Conservation (phyloP, 2,113 vertebrate genomes). For the Lota lota region DNA sequence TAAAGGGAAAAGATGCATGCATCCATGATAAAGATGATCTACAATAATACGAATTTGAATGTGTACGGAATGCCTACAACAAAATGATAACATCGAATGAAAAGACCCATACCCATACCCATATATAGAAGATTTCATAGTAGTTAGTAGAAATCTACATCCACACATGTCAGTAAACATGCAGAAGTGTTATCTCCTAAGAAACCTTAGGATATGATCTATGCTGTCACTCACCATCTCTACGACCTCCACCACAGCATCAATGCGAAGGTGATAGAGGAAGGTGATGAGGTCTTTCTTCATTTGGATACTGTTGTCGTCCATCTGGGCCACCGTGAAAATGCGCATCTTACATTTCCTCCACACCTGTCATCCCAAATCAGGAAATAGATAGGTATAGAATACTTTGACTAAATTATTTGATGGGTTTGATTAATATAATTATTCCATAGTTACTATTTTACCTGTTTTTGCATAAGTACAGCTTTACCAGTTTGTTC, state of each 20-base stretch:
- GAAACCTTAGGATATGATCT: too few species aligned
- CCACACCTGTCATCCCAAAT: slow-evolving; percentile 83
- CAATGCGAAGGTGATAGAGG: slow-evolving; percentile 94
- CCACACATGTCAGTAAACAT: background rate
- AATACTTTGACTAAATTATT: background rate
- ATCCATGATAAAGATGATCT: background rate
- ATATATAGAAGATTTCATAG: background rate
- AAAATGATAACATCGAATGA: background rate
- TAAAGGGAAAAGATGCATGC: slow-evolving; percentile 1
- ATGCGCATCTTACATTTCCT: slow-evolving; percentile 98
- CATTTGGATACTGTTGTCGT: slow-evolving; percentile 99
- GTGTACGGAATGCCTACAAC: background rate
- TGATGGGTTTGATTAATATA: too few species aligned
- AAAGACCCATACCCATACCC: too few species aligned
- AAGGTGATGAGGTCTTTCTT: slow-evolving; percentile 96
- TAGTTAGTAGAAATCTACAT: too few species aligned
- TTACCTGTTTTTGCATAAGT: too few species aligned
- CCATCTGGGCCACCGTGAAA: slow-evolving; percentile 98
- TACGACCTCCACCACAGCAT: slow-evolving; percentile 93
- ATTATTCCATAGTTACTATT: too few species aligned
- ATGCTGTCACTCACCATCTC: slow-evolving; percentile 85
- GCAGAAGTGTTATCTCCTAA: slow-evolving; percentile 5
- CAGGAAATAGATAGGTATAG: background rate
- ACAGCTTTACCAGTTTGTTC: too few species aligned
- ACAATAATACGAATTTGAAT: too few species aligned